These are phyloP conservation scores for Cirrhinus mrigala DNA, from an alignment of 2,797 vertebrate species.

Conservation along the genomic window DNA sequence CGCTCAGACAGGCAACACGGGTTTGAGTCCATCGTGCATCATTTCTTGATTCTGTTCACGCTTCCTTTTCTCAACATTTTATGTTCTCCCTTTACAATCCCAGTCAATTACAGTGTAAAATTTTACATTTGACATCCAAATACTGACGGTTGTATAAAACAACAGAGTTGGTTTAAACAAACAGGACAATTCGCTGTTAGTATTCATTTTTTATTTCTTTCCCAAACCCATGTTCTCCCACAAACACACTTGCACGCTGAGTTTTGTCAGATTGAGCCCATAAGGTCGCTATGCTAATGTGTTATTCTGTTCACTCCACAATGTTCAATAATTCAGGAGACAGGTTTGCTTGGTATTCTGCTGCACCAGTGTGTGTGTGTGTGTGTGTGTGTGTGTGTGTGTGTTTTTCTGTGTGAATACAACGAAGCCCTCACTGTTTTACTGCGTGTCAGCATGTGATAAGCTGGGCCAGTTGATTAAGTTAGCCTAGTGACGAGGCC, in stretches of 20 bases:
- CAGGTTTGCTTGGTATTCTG: conserved; percentile 84
- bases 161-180: not conserved
- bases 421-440: conserved; percentile 59
- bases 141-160: not conserved
- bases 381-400: conserved; percentile 51
- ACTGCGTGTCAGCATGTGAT: conserved; percentile 60
- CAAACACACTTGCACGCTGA: not conserved
- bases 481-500: conserved; percentile 20
- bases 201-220: conserved; percentile 14
- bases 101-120: not conserved
- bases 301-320: conserved; percentile 71
- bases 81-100: not conserved
- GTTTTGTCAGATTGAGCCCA: conserved; percentile 74
- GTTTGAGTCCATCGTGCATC: not conserved
- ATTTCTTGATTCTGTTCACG: not conserved
- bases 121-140: not conserved
- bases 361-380: conserved; percentile 67
- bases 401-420: conserved; percentile 35
- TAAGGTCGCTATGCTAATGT: conserved; percentile 81
- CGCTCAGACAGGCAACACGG: not conserved
- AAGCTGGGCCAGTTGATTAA: conserved; percentile 44
- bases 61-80: not conserved
- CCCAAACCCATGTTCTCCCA: conserved; percentile 17
- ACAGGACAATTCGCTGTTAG: not conserved
- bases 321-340: conserved; percentile 83